Conservation (phyloP, 2,888 invertebrate genomes). For the Troides oblongomaculatus region DNA sequence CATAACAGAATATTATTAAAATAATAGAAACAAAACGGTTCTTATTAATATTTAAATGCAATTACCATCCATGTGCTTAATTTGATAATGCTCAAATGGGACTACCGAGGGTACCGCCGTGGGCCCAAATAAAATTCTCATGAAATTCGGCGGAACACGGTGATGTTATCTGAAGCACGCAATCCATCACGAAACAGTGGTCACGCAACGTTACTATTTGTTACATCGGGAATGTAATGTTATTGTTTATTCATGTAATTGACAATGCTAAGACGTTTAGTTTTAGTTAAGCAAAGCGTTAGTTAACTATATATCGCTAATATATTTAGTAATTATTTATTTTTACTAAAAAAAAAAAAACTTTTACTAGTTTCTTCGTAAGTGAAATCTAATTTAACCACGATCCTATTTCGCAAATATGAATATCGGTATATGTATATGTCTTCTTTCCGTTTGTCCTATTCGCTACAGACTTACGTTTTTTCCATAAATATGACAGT, state of each 20-base stretch:
- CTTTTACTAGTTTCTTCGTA: too few species aligned
- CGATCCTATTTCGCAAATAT: too few species aligned
- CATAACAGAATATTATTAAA: slow-evolving; percentile 35
- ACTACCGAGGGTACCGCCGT: slow-evolving; percentile 48
- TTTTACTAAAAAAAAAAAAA: too few species aligned
- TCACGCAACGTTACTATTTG: slow-evolving; percentile 65
- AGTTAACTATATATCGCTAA: neutral
- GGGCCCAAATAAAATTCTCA: slow-evolving; percentile 67
- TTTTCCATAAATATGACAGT: too few species aligned
- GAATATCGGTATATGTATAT: too few species aligned
- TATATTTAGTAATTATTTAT: neutral
- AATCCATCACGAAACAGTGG: slow-evolving; percentile 64
- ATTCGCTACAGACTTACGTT: too few species aligned
- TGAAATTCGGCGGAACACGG: slow-evolving; percentile 67
- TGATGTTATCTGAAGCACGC: slow-evolving; percentile 71
- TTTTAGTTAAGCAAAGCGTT: neutral
- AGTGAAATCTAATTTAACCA: too few species aligned
- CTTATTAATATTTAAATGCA: slow-evolving; percentile 71
- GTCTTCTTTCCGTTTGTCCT: too few species aligned
- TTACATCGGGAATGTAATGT: slow-evolving; percentile 56
- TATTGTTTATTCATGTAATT: slow-evolving; percentile 46
- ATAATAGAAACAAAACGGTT: slow-evolving; percentile 69
- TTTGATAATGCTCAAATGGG: slow-evolving; percentile 70
- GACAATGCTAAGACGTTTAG: neutral
- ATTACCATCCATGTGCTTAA: slow-evolving; percentile 61